Base-by-base conservation (phyloP, 1,140 invertebrate genomes). In the Pinna nobilis region DNA sequence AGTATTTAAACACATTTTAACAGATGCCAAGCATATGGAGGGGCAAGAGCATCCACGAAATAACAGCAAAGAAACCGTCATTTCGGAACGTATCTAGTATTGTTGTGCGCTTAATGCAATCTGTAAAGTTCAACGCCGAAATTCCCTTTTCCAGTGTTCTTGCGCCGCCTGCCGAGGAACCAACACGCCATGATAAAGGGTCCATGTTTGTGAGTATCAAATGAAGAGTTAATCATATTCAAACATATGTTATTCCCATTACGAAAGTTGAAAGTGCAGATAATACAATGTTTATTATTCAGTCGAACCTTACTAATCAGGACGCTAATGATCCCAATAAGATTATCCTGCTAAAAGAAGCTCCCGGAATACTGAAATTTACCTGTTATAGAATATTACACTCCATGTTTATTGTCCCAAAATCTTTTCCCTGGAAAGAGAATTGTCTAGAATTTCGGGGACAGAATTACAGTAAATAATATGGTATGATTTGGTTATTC, bases 1-100 rank as follows among this genome's bases (percentile, higher is more conserved):
- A 30, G 7, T 57, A 33, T 33, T 32, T 18, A 7, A 32, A 32
- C 32, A 57, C 53, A 18, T 55, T 2, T 67, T 70, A 78, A 3
- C 74, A 86, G 84, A 78, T 80, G 28, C 73, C 79, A 28, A 74
- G 77, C 7, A 63, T 64, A 25, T 82, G 33, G 65, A 75, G 49
- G 59, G 50, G 70, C 70, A 57, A 67, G 53, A 61, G 75, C 67
- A 50, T 82, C 64, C 51, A 74, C 53, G 76, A 74, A 9, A 75
- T 84, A 15, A 33, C 79, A 39, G 80, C 85, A 2, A 86, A 95
- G 69, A 96, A 96, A 87, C 91, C 96, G 25, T 96, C 95, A 50
- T 97, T 97, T 90, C 94, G 95, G 89, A 96, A 96, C 88, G 95
- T 97, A 0, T 95, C 95, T 57, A 96, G 95, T 88, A 95, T 96